phyloP scores from a whole-genome alignment of 1,140 invertebrate genomes.

The Maconellicoccus hirsutus region DNA sequence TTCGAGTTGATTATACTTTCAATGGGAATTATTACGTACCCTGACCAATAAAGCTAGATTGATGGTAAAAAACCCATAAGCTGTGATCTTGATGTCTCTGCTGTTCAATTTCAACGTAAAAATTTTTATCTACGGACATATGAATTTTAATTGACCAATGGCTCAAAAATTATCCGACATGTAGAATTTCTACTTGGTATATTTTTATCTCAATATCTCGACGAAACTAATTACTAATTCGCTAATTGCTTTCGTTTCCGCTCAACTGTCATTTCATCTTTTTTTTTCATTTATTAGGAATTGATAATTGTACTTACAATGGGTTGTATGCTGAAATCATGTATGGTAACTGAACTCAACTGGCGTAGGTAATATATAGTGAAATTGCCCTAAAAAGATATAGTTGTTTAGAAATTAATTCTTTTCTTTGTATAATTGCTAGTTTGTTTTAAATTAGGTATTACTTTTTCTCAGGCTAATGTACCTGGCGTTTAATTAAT shows the following conservation, averaged over 20 bases:
- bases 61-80: slow-evolving; percentile 20
- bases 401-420: neutral
- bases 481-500: too few relatives aligned
- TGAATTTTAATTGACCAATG: neutral
- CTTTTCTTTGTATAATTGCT: too few relatives aligned
- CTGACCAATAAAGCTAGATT: slow-evolving; percentile 16
- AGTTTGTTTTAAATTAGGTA: too few relatives aligned
- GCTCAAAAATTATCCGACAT: too few relatives aligned
- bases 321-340: neutral
- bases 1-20: neutral
- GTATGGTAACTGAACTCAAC: neutral
- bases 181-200: too few relatives aligned
- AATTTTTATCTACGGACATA: slow-evolving; percentile 8
- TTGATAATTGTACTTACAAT: neutral
- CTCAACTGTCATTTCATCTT: neutral
- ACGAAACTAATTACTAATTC: too few relatives aligned
- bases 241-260: neutral
- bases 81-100: neutral
- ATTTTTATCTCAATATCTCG: too few relatives aligned
- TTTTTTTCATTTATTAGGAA: neutral
- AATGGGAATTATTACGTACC: neutral
- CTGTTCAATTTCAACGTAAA: slow-evolving; percentile 20
- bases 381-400: neutral
- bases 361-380: neutral
- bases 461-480: too few relatives aligned